Conservation (phyloP, 2,113 vertebrate genomes). For the Oryzias celebensis region DNA sequence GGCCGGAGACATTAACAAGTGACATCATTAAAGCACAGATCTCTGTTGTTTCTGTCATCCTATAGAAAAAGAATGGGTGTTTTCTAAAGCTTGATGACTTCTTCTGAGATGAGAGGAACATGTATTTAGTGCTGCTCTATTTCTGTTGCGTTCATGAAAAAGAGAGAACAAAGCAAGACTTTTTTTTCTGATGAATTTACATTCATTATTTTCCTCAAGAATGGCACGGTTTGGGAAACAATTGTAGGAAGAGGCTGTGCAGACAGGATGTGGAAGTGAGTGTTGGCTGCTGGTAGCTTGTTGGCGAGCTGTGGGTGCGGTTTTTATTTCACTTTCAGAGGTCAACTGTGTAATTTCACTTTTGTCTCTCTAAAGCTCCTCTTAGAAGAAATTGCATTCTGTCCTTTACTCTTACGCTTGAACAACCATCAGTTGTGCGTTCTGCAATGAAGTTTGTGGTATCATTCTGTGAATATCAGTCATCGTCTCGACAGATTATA, state of each 20-base stretch:
- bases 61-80: conserved; percentile 1
- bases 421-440: conserved; percentile 4
- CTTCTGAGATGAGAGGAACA: conserved; percentile 9
- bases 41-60: conserved; percentile 8
- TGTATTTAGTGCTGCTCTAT: conserved; percentile 17
- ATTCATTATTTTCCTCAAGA: conserved; percentile 53
- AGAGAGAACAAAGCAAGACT: conserved; percentile 25
- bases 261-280: conserved; percentile 57
- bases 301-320: conserved; percentile 28
- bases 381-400: conserved; percentile 24
- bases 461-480: background rate
- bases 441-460: background rate
- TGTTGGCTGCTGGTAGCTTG: conserved; percentile 18
- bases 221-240: conserved; percentile 59
- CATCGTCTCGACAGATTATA: background rate
- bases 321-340: conserved; percentile 14
- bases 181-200: conserved; percentile 47
- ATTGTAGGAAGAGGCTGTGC: conserved; percentile 72
- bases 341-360: conserved; percentile 19
- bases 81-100: background rate
- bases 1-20: conserved; percentile 33
- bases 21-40: conserved; percentile 39
- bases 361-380: conserved; percentile 14
- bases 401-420: conserved; percentile 2
- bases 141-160: conserved; percentile 19